Evolutionary conservation across 2,797 vertebrate species (phyloP), one percentile per base, ranked within the genome.

Genomic region (Macropodus opercularis): DNA sequence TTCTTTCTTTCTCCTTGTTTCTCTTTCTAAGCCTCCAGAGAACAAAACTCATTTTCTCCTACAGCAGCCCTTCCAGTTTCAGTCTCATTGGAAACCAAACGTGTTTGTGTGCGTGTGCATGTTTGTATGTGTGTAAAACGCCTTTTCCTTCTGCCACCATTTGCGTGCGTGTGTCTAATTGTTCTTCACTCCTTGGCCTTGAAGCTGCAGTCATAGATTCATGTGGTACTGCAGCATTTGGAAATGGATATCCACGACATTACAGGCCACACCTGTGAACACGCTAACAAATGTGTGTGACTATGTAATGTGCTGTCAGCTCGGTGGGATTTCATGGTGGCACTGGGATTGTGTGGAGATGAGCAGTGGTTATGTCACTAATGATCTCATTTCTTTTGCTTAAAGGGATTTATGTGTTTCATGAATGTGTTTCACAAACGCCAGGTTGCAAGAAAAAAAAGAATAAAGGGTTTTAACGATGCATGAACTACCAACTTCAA

Each of bases 41-140:
- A 69, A 76, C 59, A 79, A 84, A 84, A 81, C 72, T 76, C 26
- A 85, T 85, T 87, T 87, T 80, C 80, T 89, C 72, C 68, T 61
- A 71, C 61, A 78, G 79, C 71, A 72, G 59, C 71, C 66, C 62
- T 74, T 62, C 43, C 57, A 69, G 75, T 53, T 17, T 64, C 46
- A 53, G 35, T 57, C 51, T 55, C 65, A 73, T 42, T 71, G 66
- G 56, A 70, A 29, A 53, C 21, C 32, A 15, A 18, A 15, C 23
- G 58, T 59, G 48, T 66, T 26, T 57, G 36, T 43, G 48, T n/a
- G n/a, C n/a, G n/a, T n/a, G n/a, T n/a, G n/a, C n/a, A n/a, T n/a
- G n/a, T n/a, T n/a, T 10, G 27, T 13, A 22, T n/a, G 19, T 24
- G 32, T 32, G 36, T 61, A 35, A 40, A 52, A 23, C 29, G 51